Evolutionary conservation across 2,797 vertebrate genomes (phyloP).

Genomic region (Ctenopoma kingsleyae): DNA sequence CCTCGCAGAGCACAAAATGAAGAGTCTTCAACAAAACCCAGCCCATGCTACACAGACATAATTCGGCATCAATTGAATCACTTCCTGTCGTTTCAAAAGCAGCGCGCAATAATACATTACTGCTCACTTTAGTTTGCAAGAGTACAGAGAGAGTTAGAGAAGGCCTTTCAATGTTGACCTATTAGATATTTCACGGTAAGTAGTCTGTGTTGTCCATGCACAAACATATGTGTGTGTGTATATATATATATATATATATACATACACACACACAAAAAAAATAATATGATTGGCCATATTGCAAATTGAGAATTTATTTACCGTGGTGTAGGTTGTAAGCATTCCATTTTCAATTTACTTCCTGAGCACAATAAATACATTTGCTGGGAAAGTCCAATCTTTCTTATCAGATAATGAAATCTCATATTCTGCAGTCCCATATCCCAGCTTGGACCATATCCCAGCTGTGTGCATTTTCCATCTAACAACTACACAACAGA

Average conservation of each 20-base stretch:
- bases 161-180: constrained; percentile 6
- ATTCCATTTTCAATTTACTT: constrained; percentile 62
- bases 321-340: constrained; percentile 16
- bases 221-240: too few relatives aligned
- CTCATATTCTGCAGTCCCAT: constrained; percentile 62
- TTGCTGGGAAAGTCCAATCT: constrained; percentile 61
- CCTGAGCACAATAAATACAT: constrained; percentile 68
- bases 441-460: constrained; percentile 47
- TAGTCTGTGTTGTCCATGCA: not conserved
- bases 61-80: constrained; percentile 51
- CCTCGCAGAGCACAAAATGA: constrained; percentile 51
- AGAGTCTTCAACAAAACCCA: constrained; percentile 50
- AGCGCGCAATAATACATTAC: constrained; percentile 30
- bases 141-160: constrained; percentile 15
- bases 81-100: constrained; percentile 61
- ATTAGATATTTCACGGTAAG: constrained; percentile 13
- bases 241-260: not conserved
- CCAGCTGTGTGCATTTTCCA: constrained; percentile 50
- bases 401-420: constrained; percentile 80
- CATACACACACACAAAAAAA: not conserved
- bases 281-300: constrained; percentile 31
- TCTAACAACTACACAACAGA: constrained; percentile 37
- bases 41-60: constrained; percentile 54
- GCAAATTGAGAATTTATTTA: constrained; percentile 44
- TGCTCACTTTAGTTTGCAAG: constrained; percentile 35